Evolutionary conservation across 2,888 invertebrate species (phyloP).

Genomic region (Callinectes sapidus): DNA sequence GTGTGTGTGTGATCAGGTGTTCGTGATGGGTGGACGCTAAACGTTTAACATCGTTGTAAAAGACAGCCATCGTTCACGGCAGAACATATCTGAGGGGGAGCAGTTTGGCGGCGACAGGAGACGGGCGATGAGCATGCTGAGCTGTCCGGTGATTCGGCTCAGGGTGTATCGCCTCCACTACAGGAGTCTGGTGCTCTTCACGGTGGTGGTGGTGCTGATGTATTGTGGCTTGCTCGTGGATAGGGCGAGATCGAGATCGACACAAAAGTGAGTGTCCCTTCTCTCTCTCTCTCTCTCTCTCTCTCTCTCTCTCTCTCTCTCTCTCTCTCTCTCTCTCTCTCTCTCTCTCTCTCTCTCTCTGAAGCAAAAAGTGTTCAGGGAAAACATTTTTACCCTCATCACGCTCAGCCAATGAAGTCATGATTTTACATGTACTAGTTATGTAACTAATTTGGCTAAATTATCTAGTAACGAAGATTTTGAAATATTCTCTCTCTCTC

Average conservation of each 20-base stretch:
- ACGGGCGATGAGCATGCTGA: not conserved
- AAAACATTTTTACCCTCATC: too few species aligned
- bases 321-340: not conserved
- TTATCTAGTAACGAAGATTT: too few species aligned
- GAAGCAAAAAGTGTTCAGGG: too few species aligned
- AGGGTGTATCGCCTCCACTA: not conserved
- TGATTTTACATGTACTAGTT: not conserved
- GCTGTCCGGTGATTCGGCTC: too few species aligned
- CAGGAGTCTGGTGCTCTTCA: not conserved
- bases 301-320: not conserved
- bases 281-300: not conserved
- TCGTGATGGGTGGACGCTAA: not conserved
- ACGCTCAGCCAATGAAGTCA: not conserved
- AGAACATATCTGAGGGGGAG: not conserved
- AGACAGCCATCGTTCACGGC: not conserved
- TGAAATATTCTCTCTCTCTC: not conserved
- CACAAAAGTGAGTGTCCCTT: constrained; percentile 1
- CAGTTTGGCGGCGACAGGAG: not conserved
- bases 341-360: not conserved
- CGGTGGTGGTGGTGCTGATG: not conserved
- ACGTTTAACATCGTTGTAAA: too few species aligned
- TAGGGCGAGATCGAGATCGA: not conserved
- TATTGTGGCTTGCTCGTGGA: not conserved
- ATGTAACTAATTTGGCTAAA: not conserved
- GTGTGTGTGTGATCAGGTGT: not conserved